These are phyloP conservation scores for Perca schrenkii DNA, from an alignment of 2,113 vertebrate species.

Conservation along the genomic window DNA sequence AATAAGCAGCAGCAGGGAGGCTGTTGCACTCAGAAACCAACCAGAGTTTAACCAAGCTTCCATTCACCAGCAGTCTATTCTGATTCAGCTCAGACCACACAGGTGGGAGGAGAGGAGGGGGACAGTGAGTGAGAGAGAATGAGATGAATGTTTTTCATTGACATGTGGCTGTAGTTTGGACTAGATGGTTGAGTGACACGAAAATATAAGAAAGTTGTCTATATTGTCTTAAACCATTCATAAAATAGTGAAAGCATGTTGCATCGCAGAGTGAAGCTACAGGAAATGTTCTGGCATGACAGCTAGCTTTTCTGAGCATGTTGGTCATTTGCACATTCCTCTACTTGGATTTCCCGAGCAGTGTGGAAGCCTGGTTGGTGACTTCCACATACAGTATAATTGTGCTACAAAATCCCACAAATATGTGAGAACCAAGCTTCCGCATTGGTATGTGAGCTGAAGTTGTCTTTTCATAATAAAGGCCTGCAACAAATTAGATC, in stretches of 20 bases:
- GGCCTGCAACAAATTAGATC: background rate
- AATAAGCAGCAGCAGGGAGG: conserved; percentile 66
- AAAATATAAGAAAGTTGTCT: background rate
- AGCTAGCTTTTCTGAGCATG: background rate
- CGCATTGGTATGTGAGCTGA: background rate
- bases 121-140: background rate
- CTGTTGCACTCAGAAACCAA: conserved; percentile 31
- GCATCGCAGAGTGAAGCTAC: background rate
- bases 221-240: background rate
- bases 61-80: conserved; percentile 40
- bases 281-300: background rate
- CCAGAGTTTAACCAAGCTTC: conserved; percentile 28
- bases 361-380: background rate
- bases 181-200: background rate
- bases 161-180: background rate
- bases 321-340: conserved; percentile 11
- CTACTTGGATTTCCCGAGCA: conserved; percentile 10
- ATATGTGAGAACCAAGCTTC: conserved; percentile 4
- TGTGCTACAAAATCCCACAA: conserved; percentile 19
- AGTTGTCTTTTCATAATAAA: background rate
- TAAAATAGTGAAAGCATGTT: background rate
- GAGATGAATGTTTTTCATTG: background rate
- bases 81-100: conserved; percentile 44
- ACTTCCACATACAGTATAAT: background rate
- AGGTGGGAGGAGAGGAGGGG: conserved; percentile 6